Conservation (phyloP, 2,888 invertebrate species). For the Mamestra brassicae region DNA sequence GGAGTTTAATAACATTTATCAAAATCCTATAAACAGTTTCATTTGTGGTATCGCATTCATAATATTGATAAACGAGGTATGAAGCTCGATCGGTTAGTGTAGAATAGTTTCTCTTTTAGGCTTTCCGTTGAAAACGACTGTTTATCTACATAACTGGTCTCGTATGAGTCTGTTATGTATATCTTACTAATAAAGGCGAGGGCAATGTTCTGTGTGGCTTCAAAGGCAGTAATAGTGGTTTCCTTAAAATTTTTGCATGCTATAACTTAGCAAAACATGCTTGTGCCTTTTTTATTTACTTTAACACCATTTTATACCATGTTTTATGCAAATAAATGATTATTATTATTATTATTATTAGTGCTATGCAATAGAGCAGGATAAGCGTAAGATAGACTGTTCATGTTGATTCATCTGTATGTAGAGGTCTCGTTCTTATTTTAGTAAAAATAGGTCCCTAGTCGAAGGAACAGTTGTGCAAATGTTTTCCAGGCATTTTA, state of each 20-base stretch:
- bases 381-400: background rate
- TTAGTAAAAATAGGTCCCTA: no score
- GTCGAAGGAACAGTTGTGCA: no score
- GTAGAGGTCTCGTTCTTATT: no score
- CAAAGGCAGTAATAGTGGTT: no score
- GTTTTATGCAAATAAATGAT: no score
- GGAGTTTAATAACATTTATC: constrained; percentile 64
- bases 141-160: constrained; percentile 17
- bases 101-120: constrained; percentile 50
- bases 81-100: constrained; percentile 35
- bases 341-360: no score
- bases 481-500: no score
- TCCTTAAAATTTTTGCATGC: no score
- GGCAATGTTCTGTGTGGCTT: constrained; percentile 7
- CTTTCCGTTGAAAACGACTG: constrained; percentile 27
- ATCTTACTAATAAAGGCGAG: constrained; percentile 34
- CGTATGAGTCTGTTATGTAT: constrained; percentile 24
- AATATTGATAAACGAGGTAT: constrained; percentile 58
- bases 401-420: background rate
- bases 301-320: no score
- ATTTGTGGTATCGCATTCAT: constrained; percentile 56
- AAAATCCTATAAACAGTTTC: constrained; percentile 61
- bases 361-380: background rate
- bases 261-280: no score
- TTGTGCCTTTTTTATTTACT: no score